phyloP scores from a whole-genome alignment of 2,888 invertebrate genomes.

The Chymomyza procnemis region DNA sequence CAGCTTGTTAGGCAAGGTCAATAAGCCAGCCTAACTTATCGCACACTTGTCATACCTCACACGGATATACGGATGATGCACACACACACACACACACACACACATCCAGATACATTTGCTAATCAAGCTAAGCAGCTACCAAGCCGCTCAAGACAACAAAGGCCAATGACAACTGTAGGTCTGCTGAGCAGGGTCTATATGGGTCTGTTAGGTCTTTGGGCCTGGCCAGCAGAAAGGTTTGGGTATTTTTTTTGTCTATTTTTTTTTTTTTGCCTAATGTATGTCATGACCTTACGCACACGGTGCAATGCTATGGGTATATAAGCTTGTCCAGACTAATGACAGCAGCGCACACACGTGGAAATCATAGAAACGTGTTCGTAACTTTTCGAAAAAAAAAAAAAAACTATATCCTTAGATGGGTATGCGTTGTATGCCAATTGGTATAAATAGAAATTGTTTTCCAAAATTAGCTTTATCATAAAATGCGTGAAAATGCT shows the following conservation, averaged over 20 bases:
- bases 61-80: neutral
- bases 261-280: conserved; percentile 45
- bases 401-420: no score
- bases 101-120: conserved; percentile 3
- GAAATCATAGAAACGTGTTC: neutral
- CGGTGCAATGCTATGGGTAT: conserved; percentile 15
- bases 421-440: no score
- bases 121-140: conserved; percentile 34
- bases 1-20: neutral
- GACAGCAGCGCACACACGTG: conserved; percentile 1
- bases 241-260: conserved; percentile 8
- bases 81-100: neutral
- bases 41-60: neutral
- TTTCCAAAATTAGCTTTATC: neutral
- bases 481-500: no score
- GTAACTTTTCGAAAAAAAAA: neutral
- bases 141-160: conserved; percentile 29
- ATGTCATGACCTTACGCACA: conserved; percentile 58
- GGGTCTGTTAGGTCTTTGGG: no score
- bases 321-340: neutral
- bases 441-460: neutral
- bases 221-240: neutral
- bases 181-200: no score
- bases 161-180: conserved; percentile 23
- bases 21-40: neutral